Evolutionary conservation across 2,888 invertebrate genomes (phyloP).

Genomic region (Masnerella sp.): DNA sequence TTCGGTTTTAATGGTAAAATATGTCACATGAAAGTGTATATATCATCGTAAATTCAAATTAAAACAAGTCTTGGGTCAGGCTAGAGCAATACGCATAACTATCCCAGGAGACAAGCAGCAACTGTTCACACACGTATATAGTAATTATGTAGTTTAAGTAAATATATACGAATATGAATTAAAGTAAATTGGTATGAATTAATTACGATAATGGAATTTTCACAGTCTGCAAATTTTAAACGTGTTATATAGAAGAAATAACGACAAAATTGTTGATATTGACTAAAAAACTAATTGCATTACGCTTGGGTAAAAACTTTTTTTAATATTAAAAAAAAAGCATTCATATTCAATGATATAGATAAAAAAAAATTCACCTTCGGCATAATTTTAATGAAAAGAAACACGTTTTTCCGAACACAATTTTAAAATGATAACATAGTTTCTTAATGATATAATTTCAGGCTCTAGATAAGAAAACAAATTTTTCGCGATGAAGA

Average conservation of each 20-base stretch:
- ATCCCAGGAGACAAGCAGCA: conserved; percentile 20
- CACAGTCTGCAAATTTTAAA: not conserved
- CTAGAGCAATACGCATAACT: conserved; percentile 41
- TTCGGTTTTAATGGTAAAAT: conserved; percentile 1
- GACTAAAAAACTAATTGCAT: too few relatives aligned
- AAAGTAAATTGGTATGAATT: not conserved
- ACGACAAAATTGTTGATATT: too few relatives aligned
- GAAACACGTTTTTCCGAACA: too few relatives aligned
- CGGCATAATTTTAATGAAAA: too few relatives aligned
- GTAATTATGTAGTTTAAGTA: conserved; percentile 15
- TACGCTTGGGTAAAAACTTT: too few relatives aligned
- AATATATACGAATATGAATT: not conserved
- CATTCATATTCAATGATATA: too few relatives aligned
- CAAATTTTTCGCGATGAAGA: conserved; percentile 62
- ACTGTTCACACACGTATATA: conserved; percentile 10
- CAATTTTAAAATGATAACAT: too few relatives aligned
- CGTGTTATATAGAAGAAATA: too few relatives aligned
- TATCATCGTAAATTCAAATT: conserved; percentile 67
- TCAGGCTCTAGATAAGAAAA: conserved; percentile 1
- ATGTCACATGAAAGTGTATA: not conserved
- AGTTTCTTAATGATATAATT: too few relatives aligned
- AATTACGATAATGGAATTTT: not conserved
- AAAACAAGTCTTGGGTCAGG: conserved; percentile 63
- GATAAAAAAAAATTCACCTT: too few relatives aligned
- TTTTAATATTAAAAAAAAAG: too few relatives aligned